A percentile compares a stretch with the other conserved stretches of the same genome.
phyloP scores from a whole-genome alignment of 2,113 vertebrate species.

The Bos taurus region ARS-UCD2.0 NC_037332.1:89090501-89091000 shows the following conservation, averaged over 20 bases:
- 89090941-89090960: background rate
- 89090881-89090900: background rate
- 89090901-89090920: background rate
- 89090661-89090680: background rate
- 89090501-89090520: background rate
- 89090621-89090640: background rate
- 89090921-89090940: background rate
- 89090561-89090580: background rate
- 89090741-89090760: background rate
- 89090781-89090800: background rate
- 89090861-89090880: background rate
- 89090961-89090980: background rate
- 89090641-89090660: background rate
- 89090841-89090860: background rate
- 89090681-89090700: background rate
- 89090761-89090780: background rate
- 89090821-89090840: background rate
- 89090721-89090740: background rate
- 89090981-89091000: background rate
- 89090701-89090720: background rate
- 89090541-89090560: background rate
- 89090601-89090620: background rate
- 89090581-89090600: background rate
- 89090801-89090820: background rate
- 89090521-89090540: background rate